Base-by-base conservation (phyloP, 2,797 vertebrate genomes). In the Squalus acanthias region DNA sequence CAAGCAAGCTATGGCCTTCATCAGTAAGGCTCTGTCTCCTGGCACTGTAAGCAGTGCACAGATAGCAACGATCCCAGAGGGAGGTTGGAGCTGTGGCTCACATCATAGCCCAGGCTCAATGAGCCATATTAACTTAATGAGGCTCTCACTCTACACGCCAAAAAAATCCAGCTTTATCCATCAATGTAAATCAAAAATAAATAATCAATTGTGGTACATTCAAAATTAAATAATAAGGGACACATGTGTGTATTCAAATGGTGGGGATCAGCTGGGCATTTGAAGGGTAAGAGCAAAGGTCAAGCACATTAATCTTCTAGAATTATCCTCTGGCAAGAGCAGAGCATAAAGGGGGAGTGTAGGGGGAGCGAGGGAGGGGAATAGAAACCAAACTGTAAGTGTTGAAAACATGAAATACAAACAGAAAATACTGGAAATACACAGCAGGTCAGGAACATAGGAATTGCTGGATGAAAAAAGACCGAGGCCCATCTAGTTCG, bases 181-280 rank as follows among this genome's bases (percentile, higher is more conserved):
- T 93, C 91, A 67, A 67, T 67, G 65, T 69, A 67, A 69, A 69
- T 93, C 57, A 63, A 88, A 88, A 88, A 88, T 53, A 88, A 88
- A 88, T 88, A 53, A 88, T 57, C 24, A 53, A 88, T 76, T 53
- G 85, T 88, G 50, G 50, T 91, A 1, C 60, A 91, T 63, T 63
- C 57, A 29, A n/a, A 63, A 63, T 60, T 60, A 63, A 91, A 60
- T 91, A 91, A 91, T 63, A 63, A 60, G 29, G 57, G 57, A 63
- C 88, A 88, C 85, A 85, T 50, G 57, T n/a, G 57, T 91, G 13
- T 17, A 17, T 33, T 91, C 88, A 63, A 29, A 91, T 33, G 88
- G 88, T n/a, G 57, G 17, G 82, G 20, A 85, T 50, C 39, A 85
- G 82, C 82, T 9, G 46, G 5, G 29, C 88, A 20, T 91, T 63